phyloP scores from a whole-genome alignment of 2,113 vertebrate species.

The Chionodraco myersi region DNA sequence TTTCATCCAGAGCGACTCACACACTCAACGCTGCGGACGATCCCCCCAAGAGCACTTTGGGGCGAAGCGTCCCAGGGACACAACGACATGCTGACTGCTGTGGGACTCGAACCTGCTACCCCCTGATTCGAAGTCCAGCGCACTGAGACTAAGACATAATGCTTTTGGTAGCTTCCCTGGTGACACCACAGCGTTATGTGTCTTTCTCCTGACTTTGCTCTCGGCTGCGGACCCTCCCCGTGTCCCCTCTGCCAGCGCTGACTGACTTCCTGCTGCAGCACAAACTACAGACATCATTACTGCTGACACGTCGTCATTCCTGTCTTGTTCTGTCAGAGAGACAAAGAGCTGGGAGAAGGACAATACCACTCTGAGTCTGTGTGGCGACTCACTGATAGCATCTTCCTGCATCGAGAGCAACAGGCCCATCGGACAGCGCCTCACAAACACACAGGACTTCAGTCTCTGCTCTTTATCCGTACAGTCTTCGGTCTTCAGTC shows the following conservation, averaged over 20 bases:
- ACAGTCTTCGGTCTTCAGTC: neutral
- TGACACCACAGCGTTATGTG: neutral
- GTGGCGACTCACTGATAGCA: slow-evolving; percentile 7
- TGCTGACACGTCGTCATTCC: slow-evolving; percentile 54
- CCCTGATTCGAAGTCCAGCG: no score
- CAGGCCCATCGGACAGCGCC: neutral
- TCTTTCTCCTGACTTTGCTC: neutral
- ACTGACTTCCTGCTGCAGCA: slow-evolving; percentile 32
- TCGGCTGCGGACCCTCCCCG: neutral
- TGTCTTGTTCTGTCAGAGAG: slow-evolving; percentile 49
- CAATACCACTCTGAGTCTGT: slow-evolving; percentile 19
- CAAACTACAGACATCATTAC: slow-evolving; percentile 38
- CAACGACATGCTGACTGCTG: no score
- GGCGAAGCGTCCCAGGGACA: no score
- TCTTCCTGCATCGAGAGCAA: slow-evolving; percentile 5
- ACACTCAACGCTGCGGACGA: no score
- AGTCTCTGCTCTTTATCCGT: neutral
- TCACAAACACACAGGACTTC: neutral
- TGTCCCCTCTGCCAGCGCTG: neutral
- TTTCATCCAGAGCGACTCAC: no score
- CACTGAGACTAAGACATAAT: no score
- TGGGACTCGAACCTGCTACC: no score
- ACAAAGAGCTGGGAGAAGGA: slow-evolving; percentile 58
- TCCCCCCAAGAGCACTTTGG: no score
- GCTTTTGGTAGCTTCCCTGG: neutral